Evolutionary conservation across 2,113 vertebrate genomes (phyloP), one percentile per base, ranked within the genome.

Genomic region (Notothenia rossii): DNA sequence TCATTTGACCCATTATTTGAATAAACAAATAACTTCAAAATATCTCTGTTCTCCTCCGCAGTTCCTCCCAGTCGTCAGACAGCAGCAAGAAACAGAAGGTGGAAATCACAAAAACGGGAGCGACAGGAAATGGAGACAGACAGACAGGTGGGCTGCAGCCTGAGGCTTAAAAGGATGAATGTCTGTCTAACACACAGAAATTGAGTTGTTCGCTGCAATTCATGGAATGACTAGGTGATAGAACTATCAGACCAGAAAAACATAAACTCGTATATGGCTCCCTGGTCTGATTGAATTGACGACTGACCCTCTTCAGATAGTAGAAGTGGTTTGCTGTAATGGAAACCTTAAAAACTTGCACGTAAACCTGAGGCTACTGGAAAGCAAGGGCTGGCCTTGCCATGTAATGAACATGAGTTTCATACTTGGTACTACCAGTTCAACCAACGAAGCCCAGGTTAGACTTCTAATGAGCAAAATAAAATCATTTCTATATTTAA

Each of bases 11-110:
- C 10, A n/a, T 40, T 45, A 29, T 20, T 15, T 4, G 36, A 6
- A 20, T 51, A 22, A 40, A 76, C 55, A 22, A 60, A 54, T 25
- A 50, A 51, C 25, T 17, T 43, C 17, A 53, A 20, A 22, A 7
- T 64, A 0, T 72, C 20, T 68, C 40, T 56, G 36, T 72, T 75
- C n/a, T 92, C 29, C 67, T 18, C 17, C 4, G 40, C 87, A 94
- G 95, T 78, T 94, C 96, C 67, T 97, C 97, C 75, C 97, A 97
- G 91, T 96, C 95, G 3, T 95, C 96, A 82, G 97, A 96, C 81
- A 93, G 94, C 77, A 95, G 96, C 83, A 99, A 99, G 94, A 99
- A 97, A 83, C 95, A 96, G 93, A 99, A 97, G 86, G 79, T 95
- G 58, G 98, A 98, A n/a, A 81, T 92, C 49, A 91, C 85, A 3